phyloP scores from a whole-genome alignment of 2,113 vertebrate species.

The Equus przewalskii region DNA sequence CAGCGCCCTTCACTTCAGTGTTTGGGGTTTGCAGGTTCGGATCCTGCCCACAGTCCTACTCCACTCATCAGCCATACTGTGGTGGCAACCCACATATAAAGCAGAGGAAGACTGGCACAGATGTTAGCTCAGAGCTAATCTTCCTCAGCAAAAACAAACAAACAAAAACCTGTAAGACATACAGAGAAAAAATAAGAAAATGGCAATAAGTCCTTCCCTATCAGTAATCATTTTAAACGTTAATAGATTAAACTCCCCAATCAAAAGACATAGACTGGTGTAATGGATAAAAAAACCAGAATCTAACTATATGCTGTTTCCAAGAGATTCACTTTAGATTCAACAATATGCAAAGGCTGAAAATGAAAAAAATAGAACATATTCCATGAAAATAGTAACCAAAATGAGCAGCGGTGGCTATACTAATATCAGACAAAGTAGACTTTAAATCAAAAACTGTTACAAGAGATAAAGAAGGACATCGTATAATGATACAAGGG shows the following conservation, averaged over 20 bases:
- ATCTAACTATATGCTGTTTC: not conserved
- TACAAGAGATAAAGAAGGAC: not conserved
- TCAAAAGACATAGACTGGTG: not conserved
- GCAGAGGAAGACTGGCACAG: too few relatives aligned
- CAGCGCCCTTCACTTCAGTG: too few relatives aligned
- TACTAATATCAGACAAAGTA: not conserved
- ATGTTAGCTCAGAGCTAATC: too few relatives aligned
- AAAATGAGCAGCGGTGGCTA: not conserved
- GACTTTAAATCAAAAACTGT: not conserved
- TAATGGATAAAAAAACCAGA: not conserved
- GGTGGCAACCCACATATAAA: too few relatives aligned
- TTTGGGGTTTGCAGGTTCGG: too few relatives aligned
- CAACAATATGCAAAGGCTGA: not conserved
- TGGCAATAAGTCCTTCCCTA: not conserved
- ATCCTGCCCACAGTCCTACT: too few relatives aligned
- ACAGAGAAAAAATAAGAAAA: not conserved
- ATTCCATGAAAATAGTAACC: not conserved
- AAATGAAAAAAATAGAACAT: not conserved
- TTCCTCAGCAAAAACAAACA: too few relatives aligned
- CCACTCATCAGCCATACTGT: too few relatives aligned
- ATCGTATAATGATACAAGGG: constrained; percentile 13
- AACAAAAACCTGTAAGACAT: not conserved
- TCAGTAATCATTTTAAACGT: not conserved
- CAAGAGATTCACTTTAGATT: not conserved
- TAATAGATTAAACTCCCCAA: not conserved